A percentile compares a stretch with the other conserved stretches of the same genome.
Conservation (phyloP, 2,797 vertebrate genomes). For the Acanthurus leucopareius region DNA sequence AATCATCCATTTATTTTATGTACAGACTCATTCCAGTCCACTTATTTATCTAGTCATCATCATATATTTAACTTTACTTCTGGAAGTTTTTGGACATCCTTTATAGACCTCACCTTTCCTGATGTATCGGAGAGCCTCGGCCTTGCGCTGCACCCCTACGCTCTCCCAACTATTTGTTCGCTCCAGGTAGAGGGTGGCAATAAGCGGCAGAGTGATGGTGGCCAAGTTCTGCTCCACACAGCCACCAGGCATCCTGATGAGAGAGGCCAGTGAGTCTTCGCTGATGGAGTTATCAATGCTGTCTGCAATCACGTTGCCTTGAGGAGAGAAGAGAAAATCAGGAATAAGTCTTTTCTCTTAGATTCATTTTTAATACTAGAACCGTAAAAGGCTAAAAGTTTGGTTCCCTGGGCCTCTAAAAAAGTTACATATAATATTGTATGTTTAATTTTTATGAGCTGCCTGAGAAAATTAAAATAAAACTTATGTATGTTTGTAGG, state of each 20-base stretch:
- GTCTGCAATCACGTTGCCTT: conserved; percentile 83
- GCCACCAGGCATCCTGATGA: conserved; percentile 85
- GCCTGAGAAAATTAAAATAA: no score
- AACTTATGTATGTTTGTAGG: no score
- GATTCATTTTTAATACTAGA: background rate
- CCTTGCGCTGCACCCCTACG: conserved; percentile 77
- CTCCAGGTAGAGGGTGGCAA: conserved; percentile 84
- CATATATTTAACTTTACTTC: background rate
- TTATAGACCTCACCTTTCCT: conserved; percentile 72
- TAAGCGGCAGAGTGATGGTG: conserved; percentile 82
- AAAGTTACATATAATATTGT: no score
- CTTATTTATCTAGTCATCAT: background rate
- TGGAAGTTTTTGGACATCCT: background rate
- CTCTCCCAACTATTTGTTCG: conserved; percentile 75
- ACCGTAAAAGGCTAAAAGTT: no score
- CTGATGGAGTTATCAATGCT: conserved; percentile 86
- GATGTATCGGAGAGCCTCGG: conserved; percentile 81
- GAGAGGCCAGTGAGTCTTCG: conserved; percentile 79
- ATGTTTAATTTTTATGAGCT: no score
- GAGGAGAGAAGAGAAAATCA: background rate
- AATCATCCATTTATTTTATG: background rate
- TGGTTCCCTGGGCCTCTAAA: no score
- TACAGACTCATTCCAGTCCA: background rate
- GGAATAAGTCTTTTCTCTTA: background rate
- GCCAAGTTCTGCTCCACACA: conserved; percentile 89